Conservation (phyloP, 2,888 invertebrate genomes). For the Meloe dianella region DNA sequence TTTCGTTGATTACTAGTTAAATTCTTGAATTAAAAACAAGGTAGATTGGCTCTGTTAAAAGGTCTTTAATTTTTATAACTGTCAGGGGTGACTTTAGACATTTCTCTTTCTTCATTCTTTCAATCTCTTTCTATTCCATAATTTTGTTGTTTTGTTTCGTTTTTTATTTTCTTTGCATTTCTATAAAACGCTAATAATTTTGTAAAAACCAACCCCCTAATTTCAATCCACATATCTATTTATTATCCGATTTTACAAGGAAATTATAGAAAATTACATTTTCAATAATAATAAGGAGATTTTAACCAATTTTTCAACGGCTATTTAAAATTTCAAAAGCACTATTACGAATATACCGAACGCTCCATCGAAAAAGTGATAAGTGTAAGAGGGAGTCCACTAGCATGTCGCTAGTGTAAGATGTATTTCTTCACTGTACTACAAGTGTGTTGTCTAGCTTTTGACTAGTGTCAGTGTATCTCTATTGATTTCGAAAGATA, state of each 20-base stretch:
- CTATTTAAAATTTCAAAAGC: neutral
- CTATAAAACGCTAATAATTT: neutral
- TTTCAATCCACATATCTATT: neutral
- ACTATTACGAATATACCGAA: neutral
- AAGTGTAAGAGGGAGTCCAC: no score
- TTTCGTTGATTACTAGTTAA: conserved; percentile 37
- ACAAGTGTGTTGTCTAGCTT: no score
- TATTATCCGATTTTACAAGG: neutral
- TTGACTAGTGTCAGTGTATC: no score
- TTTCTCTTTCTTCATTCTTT: neutral
- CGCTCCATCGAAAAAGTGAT: neutral
- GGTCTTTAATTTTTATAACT: conserved; percentile 32
- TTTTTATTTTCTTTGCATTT: neutral
- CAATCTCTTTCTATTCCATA: neutral
- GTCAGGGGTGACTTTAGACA: neutral
- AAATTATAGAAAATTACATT: conserved; percentile 1
- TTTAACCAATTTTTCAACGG: neutral
- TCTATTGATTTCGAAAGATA: no score
- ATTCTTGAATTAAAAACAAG: conserved; percentile 54
- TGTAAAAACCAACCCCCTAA: neutral
- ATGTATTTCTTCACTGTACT: no score
- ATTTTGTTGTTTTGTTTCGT: neutral
- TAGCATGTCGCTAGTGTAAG: no score
- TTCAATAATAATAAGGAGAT: neutral
- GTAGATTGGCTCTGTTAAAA: conserved; percentile 49